Evolutionary conservation across 2,797 vertebrate species (phyloP), one percentile per base, ranked within the genome.

Genomic region (Brachyalestes nurse): DNA sequence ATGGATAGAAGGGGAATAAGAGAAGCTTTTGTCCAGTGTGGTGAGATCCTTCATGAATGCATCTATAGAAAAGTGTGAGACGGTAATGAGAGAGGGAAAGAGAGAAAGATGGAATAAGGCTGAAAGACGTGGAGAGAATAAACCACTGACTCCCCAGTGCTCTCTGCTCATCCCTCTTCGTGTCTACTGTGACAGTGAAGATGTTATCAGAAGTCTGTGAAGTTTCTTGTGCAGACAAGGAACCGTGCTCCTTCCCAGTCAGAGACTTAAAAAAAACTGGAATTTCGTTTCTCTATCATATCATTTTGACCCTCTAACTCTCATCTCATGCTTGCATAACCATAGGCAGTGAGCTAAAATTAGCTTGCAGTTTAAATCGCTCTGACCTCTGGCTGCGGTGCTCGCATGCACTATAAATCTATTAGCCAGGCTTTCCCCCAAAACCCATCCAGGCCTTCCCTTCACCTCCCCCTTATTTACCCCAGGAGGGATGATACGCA

Each of bases 21-120:
- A 77, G 47, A 60, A 75, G 53, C 58, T 40, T 66, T 47, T 60
- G 60, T 64, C 61, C 61, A 38, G 8, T 8, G 28, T 14, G 25
- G 25, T 19, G 61, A 38, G 28, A 61, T 60, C 72, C 13, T 5
- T 28, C 69, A 62, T 40, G 72, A 79, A 81, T 72, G 81, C 67
- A 85, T 61, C 42, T 61, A 69, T 49, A 38, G 72, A 61, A 71
- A 74, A 57, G 47, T 19, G 67, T 64, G 14, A 23, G 64, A 42
- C 4, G 34, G 45, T 47, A 12, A 12, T 12, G 9, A 47, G 34
- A 21, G 49, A 62, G 53, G 23, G 4, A 21, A 40, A 9, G 49
- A 34, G 69, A 60, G 53, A 76, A 51, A 89, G 81, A 84, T 76
- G 25, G 70, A 64, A 60, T 23, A 40, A 57, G 51, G 42, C 13